Conservation (phyloP, 2,888 invertebrate species). For the Aphidoletes aphidimyza region DNA sequence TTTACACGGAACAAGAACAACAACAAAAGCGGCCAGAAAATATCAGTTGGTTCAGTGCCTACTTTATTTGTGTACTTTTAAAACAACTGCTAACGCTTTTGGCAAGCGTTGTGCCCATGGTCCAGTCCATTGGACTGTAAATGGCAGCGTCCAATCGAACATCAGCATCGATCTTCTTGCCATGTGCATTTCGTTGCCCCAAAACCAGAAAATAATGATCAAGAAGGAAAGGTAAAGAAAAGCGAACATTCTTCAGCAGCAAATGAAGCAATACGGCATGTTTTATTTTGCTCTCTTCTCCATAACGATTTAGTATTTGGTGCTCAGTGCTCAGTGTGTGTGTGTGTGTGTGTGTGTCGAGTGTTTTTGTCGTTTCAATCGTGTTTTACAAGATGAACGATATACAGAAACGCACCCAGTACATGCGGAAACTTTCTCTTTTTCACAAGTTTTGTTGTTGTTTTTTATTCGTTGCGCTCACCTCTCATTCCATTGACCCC, state of each 20-base stretch:
- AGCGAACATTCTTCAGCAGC: constrained; percentile 10
- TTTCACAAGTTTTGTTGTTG: neutral
- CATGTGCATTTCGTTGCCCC: neutral
- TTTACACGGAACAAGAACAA: too few relatives aligned
- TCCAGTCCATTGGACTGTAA: too few relatives aligned
- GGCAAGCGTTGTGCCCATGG: neutral
- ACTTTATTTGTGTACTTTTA: too few relatives aligned
- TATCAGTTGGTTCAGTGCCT: too few relatives aligned
- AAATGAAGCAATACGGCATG: constrained; percentile 9
- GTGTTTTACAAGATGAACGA: constrained; percentile 1
- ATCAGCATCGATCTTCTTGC: neutral
- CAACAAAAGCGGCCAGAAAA: too few relatives aligned
- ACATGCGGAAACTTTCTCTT: constrained; percentile 11
- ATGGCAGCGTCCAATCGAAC: too few relatives aligned
- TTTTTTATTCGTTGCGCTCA: neutral
- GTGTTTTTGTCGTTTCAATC: neutral
- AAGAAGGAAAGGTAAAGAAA: constrained; percentile 9
- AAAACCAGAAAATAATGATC: neutral
- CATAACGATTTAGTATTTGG: neutral
- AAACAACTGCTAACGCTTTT: neutral
- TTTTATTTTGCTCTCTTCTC: neutral
- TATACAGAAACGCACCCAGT: constrained; percentile 41
- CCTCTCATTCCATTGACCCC: constrained; percentile 23
- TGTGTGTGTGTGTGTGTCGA: neutral
- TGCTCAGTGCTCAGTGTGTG: neutral